Conservation (phyloP, 2,888 invertebrate species). For the Cartodere bifasciata region DNA sequence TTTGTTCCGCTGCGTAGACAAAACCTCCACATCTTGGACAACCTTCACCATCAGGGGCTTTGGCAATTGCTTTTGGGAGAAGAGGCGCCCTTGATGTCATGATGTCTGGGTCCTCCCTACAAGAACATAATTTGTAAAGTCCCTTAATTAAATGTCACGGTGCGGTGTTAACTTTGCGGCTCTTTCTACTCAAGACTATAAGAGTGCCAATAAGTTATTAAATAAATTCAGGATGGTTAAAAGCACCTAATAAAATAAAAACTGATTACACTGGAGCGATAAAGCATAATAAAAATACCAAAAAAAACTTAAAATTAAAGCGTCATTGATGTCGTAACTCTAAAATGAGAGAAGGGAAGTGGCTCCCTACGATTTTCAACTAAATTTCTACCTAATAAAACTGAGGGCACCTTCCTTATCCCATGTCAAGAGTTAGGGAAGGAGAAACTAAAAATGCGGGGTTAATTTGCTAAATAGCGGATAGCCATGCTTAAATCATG, state of each 20-base stretch:
- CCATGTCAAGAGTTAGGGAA: constrained; percentile 44
- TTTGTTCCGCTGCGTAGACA: constrained; percentile 86
- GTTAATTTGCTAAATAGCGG: constrained; percentile 22
- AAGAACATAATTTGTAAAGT: no score
- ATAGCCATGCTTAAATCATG: constrained; percentile 28
- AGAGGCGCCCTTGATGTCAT: constrained; percentile 27
- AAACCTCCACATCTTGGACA: constrained; percentile 82
- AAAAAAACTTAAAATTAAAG: no score
- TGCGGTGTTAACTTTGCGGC: no score
- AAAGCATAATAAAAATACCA: no score
- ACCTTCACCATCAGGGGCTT: constrained; percentile 74
- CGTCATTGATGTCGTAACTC: no score
- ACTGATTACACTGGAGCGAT: no score
- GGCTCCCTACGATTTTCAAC: constrained; percentile 25
- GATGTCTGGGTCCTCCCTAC: constrained; percentile 22
- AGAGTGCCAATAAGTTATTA: no score
- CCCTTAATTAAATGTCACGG: no score
- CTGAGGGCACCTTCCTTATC: constrained; percentile 67
- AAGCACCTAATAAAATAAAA: no score
- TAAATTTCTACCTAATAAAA: constrained; percentile 18
- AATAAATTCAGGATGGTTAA: no score
- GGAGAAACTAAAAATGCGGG: constrained; percentile 24
- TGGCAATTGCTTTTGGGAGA: constrained; percentile 53
- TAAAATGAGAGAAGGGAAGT: constrained; percentile 37
- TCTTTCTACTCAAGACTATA: no score